Evolutionary conservation across 2,797 vertebrate species (phyloP), one percentile per base, ranked within the genome.

Genomic region (Dromococcyx pavoninus): DNA sequence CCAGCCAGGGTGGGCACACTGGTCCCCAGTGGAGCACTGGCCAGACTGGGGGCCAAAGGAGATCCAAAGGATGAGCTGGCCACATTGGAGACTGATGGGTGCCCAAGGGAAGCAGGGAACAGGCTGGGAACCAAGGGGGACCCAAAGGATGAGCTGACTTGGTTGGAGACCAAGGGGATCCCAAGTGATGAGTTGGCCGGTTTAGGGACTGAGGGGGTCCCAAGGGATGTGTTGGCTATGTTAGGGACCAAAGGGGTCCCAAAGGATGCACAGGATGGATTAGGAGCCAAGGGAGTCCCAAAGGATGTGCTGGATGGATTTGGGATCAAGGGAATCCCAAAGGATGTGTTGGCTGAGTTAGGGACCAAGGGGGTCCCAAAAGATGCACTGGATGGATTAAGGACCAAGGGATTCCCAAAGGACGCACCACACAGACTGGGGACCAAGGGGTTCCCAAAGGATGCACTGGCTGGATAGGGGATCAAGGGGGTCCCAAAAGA

Each of bases 211-310:
- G 14, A 25, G 10, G 35, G 62, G 7, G 23, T 23, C 17, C 61
- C 88, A 67, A 94, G 89, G 18, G 75, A 62, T n/a, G 81, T 1
- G 0, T 9, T 78, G 51, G 61, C 5, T 9, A 10, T 10, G 10
- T 5, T 81, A 0, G 80, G 43, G 13, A 56, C 2, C 10, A 22
- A 14, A 0, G 91, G 30, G 0, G 0, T 1, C 15, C 84, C 71
- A 41, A 89, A 58, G 0, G 86, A 57, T 23, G 1, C 0, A 1
- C 3, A 39, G 18, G 57, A 6, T 19, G 32, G 7, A 9, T 5
- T 67, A 0, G 77, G 64, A 4, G 66, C 2, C 3, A 39, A 5
- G 0, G 90, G 71, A 0, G 0, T 1, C 23, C 71, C 77, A 43
- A 89, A 61, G 11, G 85, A 60, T 7, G 53, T 1, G 8, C 18